Evolutionary conservation across 2,113 vertebrate species (phyloP), one percentile per base, ranked within the genome.

Genomic region (Coryphaenoides rupestris): DNA sequence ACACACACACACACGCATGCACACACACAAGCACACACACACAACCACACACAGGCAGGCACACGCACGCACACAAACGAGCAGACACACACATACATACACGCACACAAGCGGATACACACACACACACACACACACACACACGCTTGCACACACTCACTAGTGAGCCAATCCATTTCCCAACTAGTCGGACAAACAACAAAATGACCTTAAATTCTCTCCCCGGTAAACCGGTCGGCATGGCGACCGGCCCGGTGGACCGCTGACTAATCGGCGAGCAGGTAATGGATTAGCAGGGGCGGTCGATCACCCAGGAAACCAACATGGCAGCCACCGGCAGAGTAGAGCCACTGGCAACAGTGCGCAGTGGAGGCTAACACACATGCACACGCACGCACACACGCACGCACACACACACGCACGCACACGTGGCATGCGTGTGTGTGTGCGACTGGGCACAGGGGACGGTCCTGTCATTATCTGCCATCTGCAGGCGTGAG

Each of bases 401-500:
- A 60, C 58, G 21, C 58, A 60, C 40, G 16, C 40, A 56, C 55
- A 61, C 60, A 49, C 59, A 66, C 59, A 62, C 60, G 24, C 21
- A 54, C 19, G 58, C 26, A 59, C 55, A 72, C 63, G 69, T n/a
- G n/a, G n/a, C n/a, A n/a, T n/a, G n/a, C n/a, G n/a, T n/a, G n/a
- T n/a, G n/a, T n/a, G n/a, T n/a, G n/a, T n/a, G n/a, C 60, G 54
- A 80, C 62, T 68, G 68, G 82, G 77, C 82, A 62, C 79, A 65
- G 66, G 78, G 83, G 82, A 85, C 80, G 69, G 45, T 65, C 69
- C 69, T 75, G 73, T 86, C 82, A 88, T 89, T 89, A 90, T 81
- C 80, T 67, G 70, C 83, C 85, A 89, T 86, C 84, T 85, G 78
- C 85, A 89, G 81, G 77, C 78, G 69, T 63, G 71, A 82, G 74